Base-by-base conservation (phyloP, 2,113 vertebrate species). In the Cheilinus undulatus region DNA sequence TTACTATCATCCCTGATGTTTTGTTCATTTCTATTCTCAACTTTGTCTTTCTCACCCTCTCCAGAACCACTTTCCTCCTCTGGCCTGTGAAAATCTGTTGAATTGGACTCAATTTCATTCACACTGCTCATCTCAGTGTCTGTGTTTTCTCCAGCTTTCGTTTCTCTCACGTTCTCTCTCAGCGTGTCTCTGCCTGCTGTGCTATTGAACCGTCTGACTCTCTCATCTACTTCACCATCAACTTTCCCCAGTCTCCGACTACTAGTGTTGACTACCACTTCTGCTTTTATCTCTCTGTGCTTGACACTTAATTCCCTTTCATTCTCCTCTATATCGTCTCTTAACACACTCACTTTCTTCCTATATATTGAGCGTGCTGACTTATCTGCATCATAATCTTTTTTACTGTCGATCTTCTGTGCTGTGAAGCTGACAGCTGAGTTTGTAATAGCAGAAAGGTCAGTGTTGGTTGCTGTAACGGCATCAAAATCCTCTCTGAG, bases 401-500 rank as follows among this genome's bases (percentile, higher is more conserved):
- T 58, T 20, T 58, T 58, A 34, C 40, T 13, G 2, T 48, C n/a
- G 3, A 38, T 30, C 11, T 45, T 36, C 38, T 56, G 34, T 11
- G 14, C 15, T 3, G 23, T 7, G 0, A 42, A 52, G 6, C 27
- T 13, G 23, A 20, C 1, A 32, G 24, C 2, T 56, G 43, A 28
- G 23, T 30, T 24, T 22, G 19, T 19, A 48, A 61, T 28, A 36
- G 46, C 3, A 17, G 48, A 60, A 30, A 57, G 45, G 22, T 68
- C 24, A 6, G 30, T 50, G 4, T 34, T 42, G 3, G 53, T 17
- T 13, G 32, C 34, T 2, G 13, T 26, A 30, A 87, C 89, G 27
- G 69, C 66, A 68, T 64, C 76, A 34, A 72, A 89, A 75, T 92
- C 89, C 49, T 92, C 71, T 73, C 91, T 90, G 64, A 83, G 60